Evolutionary conservation across 2,797 vertebrate genomes (phyloP).

Genomic region (Dendrocincla fuliginosa): DNA sequence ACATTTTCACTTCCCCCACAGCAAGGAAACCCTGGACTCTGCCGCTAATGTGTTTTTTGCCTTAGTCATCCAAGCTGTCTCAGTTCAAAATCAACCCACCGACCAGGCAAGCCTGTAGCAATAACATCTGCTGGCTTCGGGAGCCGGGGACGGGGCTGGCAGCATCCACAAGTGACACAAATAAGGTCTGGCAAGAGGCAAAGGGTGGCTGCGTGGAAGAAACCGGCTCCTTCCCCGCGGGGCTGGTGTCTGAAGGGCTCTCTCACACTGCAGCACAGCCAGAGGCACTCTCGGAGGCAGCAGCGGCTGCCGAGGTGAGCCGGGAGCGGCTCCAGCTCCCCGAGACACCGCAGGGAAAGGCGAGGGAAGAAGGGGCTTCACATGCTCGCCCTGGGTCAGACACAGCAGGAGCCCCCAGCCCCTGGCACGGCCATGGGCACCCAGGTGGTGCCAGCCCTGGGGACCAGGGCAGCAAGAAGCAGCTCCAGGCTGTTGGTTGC

Average conservation of each 20-base stretch:
- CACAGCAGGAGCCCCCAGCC: neutral
- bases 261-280: neutral
- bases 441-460: rapidly evolving
- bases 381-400: neutral
- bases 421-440: rapidly evolving
- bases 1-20: neutral
- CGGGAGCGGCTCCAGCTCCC: neutral
- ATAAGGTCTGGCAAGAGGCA: neutral
- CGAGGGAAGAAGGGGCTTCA: neutral
- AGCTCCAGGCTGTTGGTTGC: neutral
- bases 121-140: constrained; percentile 27
- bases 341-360: neutral
- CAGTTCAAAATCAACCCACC: constrained; percentile 35
- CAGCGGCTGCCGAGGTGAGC: neutral
- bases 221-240: rapidly evolving
- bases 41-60: constrained; percentile 31
- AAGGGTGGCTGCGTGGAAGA: neutral
- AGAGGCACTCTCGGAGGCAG: neutral
- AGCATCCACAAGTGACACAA: neutral
- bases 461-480: neutral
- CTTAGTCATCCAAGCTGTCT: constrained; percentile 66
- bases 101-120: neutral
- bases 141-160: neutral
- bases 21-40: constrained; percentile 16
- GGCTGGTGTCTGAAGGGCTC: neutral